These are phyloP conservation scores for Ashinkailepas kermadecensis DNA, from an alignment of 2,888 invertebrate species.

Conservation along the genomic window DNA sequence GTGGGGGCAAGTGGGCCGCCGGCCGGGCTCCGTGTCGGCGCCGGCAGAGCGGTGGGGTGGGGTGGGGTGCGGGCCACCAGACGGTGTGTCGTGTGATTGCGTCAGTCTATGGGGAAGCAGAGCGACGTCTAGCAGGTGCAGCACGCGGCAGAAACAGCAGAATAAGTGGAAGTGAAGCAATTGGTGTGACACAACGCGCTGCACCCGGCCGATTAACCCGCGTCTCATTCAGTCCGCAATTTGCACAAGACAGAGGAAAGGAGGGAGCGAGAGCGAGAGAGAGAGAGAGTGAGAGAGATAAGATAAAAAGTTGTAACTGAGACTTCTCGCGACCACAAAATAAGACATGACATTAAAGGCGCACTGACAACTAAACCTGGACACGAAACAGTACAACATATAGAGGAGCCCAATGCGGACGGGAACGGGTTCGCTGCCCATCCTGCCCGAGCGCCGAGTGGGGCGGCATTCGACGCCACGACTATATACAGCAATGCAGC, in stretches of 20 bases:
- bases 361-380: conserved; percentile 10
- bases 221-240: too few relatives aligned
- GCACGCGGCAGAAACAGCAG: too few relatives aligned
- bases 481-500: background rate
- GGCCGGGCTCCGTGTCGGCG: too few relatives aligned
- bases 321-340: background rate
- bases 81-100: too few relatives aligned
- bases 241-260: background rate
- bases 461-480: background rate
- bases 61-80: too few relatives aligned
- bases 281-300: background rate
- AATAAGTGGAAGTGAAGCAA: too few relatives aligned
- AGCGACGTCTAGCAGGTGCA: too few relatives aligned
- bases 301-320: background rate
- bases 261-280: background rate
- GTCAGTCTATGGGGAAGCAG: too few relatives aligned
- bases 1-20: too few relatives aligned
- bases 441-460: background rate
- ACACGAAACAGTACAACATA: conserved; percentile 18
- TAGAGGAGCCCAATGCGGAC: background rate
- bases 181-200: too few relatives aligned
- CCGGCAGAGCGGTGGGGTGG: too few relatives aligned
- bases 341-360: conserved; percentile 1
- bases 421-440: background rate
- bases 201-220: too few relatives aligned